Base-by-base conservation (phyloP, 2,797 vertebrate genomes). In the Valencia hispanica region DNA sequence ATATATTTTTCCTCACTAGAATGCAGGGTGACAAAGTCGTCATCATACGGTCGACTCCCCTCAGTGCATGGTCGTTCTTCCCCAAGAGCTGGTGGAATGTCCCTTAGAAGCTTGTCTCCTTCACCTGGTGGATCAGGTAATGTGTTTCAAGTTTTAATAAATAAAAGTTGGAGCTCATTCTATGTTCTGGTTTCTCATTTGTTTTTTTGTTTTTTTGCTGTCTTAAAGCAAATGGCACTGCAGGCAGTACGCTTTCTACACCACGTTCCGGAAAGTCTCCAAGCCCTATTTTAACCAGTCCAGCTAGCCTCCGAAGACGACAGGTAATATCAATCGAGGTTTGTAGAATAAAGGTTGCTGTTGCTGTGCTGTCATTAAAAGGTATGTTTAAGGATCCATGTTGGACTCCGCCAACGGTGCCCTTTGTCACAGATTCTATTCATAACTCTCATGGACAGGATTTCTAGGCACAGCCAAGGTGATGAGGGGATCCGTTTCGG, bases 261-360 rank as follows among this genome's bases (percentile, higher is more conserved):
- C 98, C 98, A 41, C 96, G 97, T 27, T 99, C 98, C 69, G 97
- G 97, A 87, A 99, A 99, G 91, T 99, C 98, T 77, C 97, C 97
- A 69, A 98, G 97, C 82, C 98, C 96, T 5, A 97, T 98, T 85
- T 96, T 97, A 80, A 99, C 98, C 87, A 99, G 98, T 91, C 98
- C 98, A 20, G 97, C 97, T 82, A 99, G 98, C 90, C 96, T 98
- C 84, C 93, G 97, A 89, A 97, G 97, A 95, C 96, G 97, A 91
- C 97, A 97, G 97, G 98, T 99, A 96, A 96, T 50, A 93, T 68
- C 15, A n/a, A 20, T 17, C 8, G 1, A 80, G 39, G 10, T 68
- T 57, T 1, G 15, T 27, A 7, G 12, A 68, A 73, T 20, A 2
- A 32, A 53, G 27, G 41, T 48, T 25, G 78, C 50, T 11, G 9